Evolutionary conservation across 2,113 vertebrate species (phyloP).

Genomic region (Canis aureus): DNA sequence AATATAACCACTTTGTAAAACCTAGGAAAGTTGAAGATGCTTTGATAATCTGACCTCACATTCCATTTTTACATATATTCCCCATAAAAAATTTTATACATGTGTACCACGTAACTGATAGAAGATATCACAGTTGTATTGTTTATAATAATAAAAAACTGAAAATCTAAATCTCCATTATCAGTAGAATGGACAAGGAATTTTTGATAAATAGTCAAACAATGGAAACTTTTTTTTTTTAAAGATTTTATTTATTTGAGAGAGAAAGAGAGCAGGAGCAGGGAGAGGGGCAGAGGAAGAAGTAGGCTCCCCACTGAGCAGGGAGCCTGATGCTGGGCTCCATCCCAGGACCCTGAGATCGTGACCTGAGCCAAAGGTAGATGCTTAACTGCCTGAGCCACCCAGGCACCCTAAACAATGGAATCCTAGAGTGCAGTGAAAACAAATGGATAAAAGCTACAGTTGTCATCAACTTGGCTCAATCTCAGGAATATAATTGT

Average conservation of each 20-base stretch:
- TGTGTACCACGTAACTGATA: neutral
- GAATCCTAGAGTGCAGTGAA: neutral
- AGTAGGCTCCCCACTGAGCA: no score
- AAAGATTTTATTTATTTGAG: no score
- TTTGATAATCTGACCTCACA: neutral
- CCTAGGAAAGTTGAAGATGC: neutral
- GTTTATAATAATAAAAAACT: constrained; percentile 36
- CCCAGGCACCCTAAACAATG: neutral
- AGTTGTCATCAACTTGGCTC: neutral
- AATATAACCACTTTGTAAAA: neutral
- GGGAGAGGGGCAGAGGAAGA: no score
- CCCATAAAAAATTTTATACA: neutral
- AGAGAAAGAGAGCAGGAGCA: no score
- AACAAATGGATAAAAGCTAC: neutral
- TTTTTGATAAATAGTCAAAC: neutral
- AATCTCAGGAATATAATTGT: neutral
- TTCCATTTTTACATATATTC: neutral
- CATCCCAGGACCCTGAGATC: no score
- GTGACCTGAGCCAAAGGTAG: no score
- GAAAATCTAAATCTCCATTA: neutral
- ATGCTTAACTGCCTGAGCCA: no score
- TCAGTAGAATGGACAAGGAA: neutral
- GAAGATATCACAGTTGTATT: neutral
- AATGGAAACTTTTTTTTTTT: neutral
- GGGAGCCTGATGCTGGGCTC: no score